Evolutionary conservation across 2,797 vertebrate genomes (phyloP).

Genomic region (Pelochelys cantorii): DNA sequence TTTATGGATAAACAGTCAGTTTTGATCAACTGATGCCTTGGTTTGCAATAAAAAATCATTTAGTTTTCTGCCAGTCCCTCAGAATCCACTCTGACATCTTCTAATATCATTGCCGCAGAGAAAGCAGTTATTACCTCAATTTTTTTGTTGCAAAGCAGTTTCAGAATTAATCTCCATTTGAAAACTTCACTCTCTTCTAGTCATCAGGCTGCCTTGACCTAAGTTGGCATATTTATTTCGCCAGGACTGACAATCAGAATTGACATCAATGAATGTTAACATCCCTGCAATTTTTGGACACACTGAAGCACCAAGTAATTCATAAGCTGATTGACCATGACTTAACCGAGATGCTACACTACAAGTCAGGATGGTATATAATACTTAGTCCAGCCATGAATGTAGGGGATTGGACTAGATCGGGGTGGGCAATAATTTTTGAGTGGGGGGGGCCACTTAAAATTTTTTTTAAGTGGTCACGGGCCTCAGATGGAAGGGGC

Average conservation of each 20-base stretch:
- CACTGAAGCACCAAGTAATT: not conserved
- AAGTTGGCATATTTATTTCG: not conserved
- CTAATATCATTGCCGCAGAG: not conserved
- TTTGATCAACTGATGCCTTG: not conserved
- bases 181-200: not conserved
- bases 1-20: slow-evolving; percentile 25
- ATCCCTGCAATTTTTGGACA: not conserved
- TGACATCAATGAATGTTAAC: not conserved
- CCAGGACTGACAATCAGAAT: not conserved
- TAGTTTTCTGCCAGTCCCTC: not conserved
- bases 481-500: too few species aligned
- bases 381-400: too few species aligned
- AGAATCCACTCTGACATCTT: not conserved
- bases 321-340: not conserved
- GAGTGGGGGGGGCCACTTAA: too few species aligned
- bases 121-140: not conserved
- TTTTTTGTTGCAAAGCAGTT: not conserved
- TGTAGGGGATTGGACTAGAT: too few species aligned
- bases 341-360: not conserved
- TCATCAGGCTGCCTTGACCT: not conserved
- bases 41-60: slow-evolving; percentile 3
- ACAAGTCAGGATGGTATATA: too few species aligned
- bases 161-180: not conserved
- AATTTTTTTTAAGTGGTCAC: too few species aligned
- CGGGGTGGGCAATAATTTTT: too few species aligned